Percentiles rank a stretch among this genome's conserved stretches.
phyloP scores from a whole-genome alignment of 2,888 invertebrate genomes.

The Ellobium chinense region DNA sequence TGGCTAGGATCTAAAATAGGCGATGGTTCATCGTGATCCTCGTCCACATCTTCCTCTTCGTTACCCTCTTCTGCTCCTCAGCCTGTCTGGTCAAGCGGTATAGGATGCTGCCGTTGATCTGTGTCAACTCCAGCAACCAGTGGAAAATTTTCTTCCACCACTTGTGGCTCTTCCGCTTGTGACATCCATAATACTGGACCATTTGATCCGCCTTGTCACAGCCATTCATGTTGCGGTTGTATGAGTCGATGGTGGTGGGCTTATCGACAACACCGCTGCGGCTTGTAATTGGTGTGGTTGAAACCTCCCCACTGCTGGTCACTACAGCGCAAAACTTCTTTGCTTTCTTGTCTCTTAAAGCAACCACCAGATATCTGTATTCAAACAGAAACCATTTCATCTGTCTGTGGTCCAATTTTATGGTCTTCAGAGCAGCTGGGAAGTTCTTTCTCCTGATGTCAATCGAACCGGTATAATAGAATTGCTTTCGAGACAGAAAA shows the following conservation, averaged over 20 bases:
- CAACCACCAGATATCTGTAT: background rate
- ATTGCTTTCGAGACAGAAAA: background rate
- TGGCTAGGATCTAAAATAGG: background rate
- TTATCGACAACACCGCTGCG: background rate
- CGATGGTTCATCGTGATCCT: background rate
- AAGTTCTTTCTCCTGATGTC: slow-evolving; percentile 9
- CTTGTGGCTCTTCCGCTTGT: slow-evolving; percentile 2
- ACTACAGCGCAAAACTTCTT: background rate
- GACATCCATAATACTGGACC: background rate
- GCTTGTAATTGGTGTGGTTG: background rate
- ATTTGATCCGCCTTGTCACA: background rate
- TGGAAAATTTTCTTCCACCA: slow-evolving; percentile 38
- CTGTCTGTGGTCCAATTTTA: background rate
- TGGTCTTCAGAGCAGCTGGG: background rate
- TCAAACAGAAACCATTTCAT: slow-evolving; percentile 18
- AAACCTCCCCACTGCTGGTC: background rate
- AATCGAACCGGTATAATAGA: background rate
- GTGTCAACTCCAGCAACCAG: slow-evolving; percentile 13
- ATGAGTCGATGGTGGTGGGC: background rate
- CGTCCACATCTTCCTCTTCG: background rate
- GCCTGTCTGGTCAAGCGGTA: background rate
- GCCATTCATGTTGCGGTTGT: background rate
- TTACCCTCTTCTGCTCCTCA: background rate
- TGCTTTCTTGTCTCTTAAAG: slow-evolving; percentile 16
- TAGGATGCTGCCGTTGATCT: background rate